These are phyloP conservation scores for Tenthredo livida DNA, from an alignment of 2,888 invertebrate species.

Conservation along the genomic window DNA sequence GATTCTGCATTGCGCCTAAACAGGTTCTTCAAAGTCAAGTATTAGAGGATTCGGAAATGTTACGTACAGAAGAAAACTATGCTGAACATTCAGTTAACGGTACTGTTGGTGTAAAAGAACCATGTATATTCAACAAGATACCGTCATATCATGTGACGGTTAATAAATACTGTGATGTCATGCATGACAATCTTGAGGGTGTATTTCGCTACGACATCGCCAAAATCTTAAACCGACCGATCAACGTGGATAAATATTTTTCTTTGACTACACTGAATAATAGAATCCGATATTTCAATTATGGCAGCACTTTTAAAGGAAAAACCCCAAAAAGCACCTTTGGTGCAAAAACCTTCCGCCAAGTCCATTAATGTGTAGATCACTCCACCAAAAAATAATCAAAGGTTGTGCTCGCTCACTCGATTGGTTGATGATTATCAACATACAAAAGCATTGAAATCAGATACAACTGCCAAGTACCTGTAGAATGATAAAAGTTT, in stretches of 20 bases:
- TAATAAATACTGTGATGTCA: constrained; percentile 42
- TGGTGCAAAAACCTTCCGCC: no score
- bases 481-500: no score
- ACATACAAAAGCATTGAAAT: no score
- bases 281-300: constrained; percentile 52
- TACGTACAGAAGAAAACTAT: constrained; percentile 21
- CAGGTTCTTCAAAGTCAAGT: background rate
- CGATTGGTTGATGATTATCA: no score
- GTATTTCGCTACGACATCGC: constrained; percentile 39
- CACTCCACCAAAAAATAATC: no score
- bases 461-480: no score
- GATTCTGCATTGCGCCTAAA: constrained; percentile 53
- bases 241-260: constrained; percentile 1
- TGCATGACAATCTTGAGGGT: constrained; percentile 56
- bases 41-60: constrained; percentile 27
- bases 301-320: constrained; percentile 11
- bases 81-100: background rate
- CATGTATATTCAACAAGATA: constrained; percentile 17
- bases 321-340: no score
- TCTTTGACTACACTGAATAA: constrained; percentile 50
- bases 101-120: constrained; percentile 11
- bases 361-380: no score
- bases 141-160: constrained; percentile 2
- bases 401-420: no score
- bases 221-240: constrained; percentile 39